Evolutionary conservation across 2,113 vertebrate genomes (phyloP).

Genomic region (Toxostoma redivivum): DNA sequence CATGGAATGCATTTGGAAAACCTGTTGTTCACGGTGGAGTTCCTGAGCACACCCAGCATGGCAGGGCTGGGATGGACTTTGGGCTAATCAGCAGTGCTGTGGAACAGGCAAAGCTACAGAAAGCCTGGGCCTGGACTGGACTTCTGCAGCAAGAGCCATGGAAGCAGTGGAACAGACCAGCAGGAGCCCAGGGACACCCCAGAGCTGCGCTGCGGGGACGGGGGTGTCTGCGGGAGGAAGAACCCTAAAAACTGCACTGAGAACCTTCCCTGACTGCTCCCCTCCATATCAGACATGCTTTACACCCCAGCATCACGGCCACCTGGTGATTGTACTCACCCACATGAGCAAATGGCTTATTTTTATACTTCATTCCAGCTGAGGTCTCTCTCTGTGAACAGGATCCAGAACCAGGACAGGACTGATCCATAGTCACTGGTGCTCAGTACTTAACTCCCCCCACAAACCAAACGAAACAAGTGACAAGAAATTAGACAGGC

Average conservation of each 20-base stretch:
- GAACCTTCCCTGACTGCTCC: neutral
- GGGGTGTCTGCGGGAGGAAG: neutral
- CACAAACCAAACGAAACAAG: neutral
- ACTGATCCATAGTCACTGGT: slow-evolving; percentile 61
- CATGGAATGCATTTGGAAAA: neutral
- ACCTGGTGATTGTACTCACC: slow-evolving; percentile 25
- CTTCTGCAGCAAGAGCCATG: neutral
- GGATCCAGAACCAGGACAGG: slow-evolving; percentile 27
- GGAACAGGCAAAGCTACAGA: neutral
- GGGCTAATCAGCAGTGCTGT: neutral
- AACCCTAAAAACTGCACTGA: neutral
- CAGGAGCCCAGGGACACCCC: neutral
- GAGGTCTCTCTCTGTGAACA: slow-evolving; percentile 36
- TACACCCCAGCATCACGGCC: neutral
- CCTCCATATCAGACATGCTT: neutral
- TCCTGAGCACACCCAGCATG: neutral
- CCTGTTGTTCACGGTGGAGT: neutral
- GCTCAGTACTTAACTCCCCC: slow-evolving; percentile 38
- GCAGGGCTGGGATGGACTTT: neutral
- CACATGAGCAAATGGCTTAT: slow-evolving; percentile 70
- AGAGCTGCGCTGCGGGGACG: neutral
- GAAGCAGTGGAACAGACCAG: neutral
- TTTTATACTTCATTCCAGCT: slow-evolving; percentile 72
- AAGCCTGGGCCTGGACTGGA: neutral
- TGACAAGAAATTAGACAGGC: neutral